Conservation (phyloP, 2,888 invertebrate species). For the Oeneis ivallda region DNA sequence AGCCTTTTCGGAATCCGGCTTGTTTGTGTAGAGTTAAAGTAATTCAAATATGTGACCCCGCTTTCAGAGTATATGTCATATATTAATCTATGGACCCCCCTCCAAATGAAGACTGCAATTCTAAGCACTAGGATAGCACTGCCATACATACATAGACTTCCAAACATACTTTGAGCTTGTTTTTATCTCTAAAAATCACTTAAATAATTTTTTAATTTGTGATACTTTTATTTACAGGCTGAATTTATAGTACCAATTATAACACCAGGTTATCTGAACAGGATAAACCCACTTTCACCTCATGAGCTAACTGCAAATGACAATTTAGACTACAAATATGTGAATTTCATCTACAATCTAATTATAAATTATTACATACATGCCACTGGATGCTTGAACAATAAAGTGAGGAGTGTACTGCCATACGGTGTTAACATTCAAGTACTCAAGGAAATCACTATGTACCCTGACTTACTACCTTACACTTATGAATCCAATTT, state of each 20-base stretch:
- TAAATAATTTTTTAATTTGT: background rate
- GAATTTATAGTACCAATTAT: constrained; percentile 80
- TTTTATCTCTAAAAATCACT: too few relatives aligned
- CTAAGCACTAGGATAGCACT: too few relatives aligned
- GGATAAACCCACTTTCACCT: constrained; percentile 63
- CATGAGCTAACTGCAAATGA: constrained; percentile 64
- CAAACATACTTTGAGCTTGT: too few relatives aligned
- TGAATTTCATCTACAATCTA: constrained; percentile 72
- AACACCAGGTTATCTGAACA: constrained; percentile 74
- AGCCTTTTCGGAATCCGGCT: too few relatives aligned
- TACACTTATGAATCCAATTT: constrained; percentile 75
- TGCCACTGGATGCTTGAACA: constrained; percentile 72
- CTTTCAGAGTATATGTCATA: too few relatives aligned
- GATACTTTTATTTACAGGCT: constrained; percentile 63
- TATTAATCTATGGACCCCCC: too few relatives aligned
- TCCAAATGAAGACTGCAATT: too few relatives aligned
- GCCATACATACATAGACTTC: too few relatives aligned
- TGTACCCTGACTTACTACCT: constrained; percentile 74
- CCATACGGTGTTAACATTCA: constrained; percentile 62
- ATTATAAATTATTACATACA: constrained; percentile 73
- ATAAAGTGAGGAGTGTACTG: constrained; percentile 73
- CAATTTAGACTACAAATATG: constrained; percentile 76
- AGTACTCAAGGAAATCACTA: constrained; percentile 58
- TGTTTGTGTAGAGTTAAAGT: too few relatives aligned
- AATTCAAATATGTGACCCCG: too few relatives aligned